Evolutionary conservation across 2,797 vertebrate species (phyloP).

Genomic region (Rhinoraja longicauda): DNA sequence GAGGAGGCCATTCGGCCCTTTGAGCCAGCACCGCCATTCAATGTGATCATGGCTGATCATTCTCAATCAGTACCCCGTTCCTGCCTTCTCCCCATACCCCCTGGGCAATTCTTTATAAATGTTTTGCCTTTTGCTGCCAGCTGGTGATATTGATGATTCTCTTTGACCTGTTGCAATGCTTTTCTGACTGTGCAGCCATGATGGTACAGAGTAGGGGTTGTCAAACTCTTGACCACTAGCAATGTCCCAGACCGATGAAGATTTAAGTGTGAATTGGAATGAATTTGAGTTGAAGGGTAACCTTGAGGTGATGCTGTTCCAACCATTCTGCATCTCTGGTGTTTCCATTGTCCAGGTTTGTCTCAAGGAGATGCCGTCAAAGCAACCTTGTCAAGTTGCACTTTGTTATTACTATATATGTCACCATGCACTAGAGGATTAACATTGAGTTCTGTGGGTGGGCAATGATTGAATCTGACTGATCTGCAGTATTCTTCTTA

Average conservation of each 20-base stretch:
- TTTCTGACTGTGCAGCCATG: neutral
- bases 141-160: neutral
- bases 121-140: neutral
- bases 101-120: neutral
- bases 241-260: neutral
- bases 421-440: neutral
- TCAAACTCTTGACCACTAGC: neutral
- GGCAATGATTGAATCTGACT: neutral
- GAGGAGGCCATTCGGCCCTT: no score
- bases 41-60: no score
- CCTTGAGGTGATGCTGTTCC: no score
- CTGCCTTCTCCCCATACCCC: no score
- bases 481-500: neutral
- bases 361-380: neutral
- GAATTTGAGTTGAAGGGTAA: neutral
- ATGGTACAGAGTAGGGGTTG: no score
- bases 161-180: neutral
- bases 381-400: neutral
- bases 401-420: neutral
- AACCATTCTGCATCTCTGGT: no score
- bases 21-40: no score
- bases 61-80: no score
- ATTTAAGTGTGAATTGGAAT: neutral
- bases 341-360: no score
- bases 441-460: neutral